phyloP scores from a whole-genome alignment of 2,888 invertebrate genomes.

The Drosophila algonquin region DNA sequence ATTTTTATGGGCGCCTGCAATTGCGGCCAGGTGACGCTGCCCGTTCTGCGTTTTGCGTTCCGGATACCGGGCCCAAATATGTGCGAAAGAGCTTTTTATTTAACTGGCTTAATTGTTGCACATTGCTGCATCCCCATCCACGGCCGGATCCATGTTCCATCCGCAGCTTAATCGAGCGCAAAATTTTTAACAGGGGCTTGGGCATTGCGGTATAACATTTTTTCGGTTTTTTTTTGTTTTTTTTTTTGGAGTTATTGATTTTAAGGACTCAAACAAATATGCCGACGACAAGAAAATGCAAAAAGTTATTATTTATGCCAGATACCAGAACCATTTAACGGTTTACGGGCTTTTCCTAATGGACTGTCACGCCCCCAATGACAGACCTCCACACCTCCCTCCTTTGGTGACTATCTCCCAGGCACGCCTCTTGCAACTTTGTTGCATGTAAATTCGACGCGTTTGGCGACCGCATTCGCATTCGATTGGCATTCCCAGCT shows the following conservation, averaged over 20 bases:
- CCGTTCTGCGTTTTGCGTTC: neutral
- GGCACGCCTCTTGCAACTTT: conserved; percentile 6
- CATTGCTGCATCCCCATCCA: conserved; percentile 40
- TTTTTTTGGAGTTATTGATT: conserved; percentile 61
- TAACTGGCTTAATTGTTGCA: conserved; percentile 76
- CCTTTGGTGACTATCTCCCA: too few species aligned
- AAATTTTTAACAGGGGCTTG: conserved; percentile 56
- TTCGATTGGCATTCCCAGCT: conserved; percentile 30
- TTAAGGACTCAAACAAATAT: conserved; percentile 54
- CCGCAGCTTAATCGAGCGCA: conserved; percentile 67
- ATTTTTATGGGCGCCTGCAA: conserved; percentile 72
- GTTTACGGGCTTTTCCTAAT: conserved; percentile 45
- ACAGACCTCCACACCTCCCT: neutral
- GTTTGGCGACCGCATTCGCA: conserved; percentile 56
- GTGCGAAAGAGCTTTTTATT: conserved; percentile 76
- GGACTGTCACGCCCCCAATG: conserved; percentile 20
- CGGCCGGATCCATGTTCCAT: conserved; percentile 9
- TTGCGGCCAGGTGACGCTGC: conserved; percentile 55
- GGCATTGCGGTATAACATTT: conserved; percentile 21
- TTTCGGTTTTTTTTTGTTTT: conserved; percentile 31
- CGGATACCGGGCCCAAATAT: conserved; percentile 59
- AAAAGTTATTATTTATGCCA: conserved; percentile 44
- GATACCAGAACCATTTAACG: conserved; percentile 40
- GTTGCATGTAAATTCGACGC: conserved; percentile 32
- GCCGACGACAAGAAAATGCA: conserved; percentile 28